Base-by-base conservation (phyloP, 1,140 invertebrate genomes). In the Probaryconus sp. region DNA sequence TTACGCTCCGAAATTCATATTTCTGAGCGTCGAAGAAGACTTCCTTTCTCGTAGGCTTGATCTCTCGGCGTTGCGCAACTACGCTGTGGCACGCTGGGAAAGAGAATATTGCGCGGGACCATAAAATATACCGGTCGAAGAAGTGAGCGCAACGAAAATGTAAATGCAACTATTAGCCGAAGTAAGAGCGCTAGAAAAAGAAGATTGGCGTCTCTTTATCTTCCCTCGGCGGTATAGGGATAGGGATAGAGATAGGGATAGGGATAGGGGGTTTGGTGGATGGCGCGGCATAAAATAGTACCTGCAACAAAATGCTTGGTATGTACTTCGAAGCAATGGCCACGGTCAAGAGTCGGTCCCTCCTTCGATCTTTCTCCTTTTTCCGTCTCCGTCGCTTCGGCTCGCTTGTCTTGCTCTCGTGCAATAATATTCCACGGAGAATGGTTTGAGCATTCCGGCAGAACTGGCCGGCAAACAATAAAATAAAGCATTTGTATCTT, bases 401-500 rank as follows among this genome's bases (percentile, higher is more conserved):
- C 68, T 33, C 35, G 26, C 24, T 26, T 31, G 28, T 60, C 61
- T 42, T 43, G 28, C 63, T 43, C 67, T 51, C 26, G 45, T 51
- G 65, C 67, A 80, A 80, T 79, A 80, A 80, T 78, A 76, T 79
- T 78, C 78, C 67, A 70, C 63, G 72, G 71, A 73, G 75, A 79
- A 84, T 70, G 77, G 76, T 79, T 79, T 63, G 58, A 50, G 58
- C 76, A 82, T 85, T 83, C 78, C 74, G 42, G 61, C 61, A 55
- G 79, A 79, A 79, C 76, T 78, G 77, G 76, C 75, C 78, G 69
- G 65, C 78, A 81, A n/a, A 82, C 79, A 81, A 83, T 85, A 85
- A 86, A 86, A 83, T 83, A 82, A 84, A 81, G 75, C 81, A 83
- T 83, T 83, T 81, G 79, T 82, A 84, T 84, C 79, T 83, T 74